These are phyloP conservation scores for Panonychus citri DNA, from an alignment of 1,140 invertebrate genomes.

Conservation along the genomic window DNA sequence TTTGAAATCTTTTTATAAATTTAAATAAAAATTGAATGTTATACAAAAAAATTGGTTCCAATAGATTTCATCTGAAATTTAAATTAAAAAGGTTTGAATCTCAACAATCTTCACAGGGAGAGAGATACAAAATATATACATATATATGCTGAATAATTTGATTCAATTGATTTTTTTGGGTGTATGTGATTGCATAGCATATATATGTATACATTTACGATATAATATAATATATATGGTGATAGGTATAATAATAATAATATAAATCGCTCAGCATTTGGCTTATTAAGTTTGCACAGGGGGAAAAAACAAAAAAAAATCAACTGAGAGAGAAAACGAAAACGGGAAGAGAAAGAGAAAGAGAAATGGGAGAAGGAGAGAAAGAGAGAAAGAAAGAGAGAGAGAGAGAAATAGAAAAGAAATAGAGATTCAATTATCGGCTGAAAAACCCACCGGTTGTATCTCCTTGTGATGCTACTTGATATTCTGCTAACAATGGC, in stretches of 20 bases:
- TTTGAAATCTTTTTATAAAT: no score
- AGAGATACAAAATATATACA: no score
- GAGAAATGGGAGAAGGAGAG: not conserved
- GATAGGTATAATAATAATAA: not conserved
- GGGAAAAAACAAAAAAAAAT: not conserved
- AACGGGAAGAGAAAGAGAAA: not conserved
- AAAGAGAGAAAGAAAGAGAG: not conserved
- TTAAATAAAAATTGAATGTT: no score
- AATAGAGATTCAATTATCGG: slow-evolving; percentile 18
- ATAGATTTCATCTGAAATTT: no score
- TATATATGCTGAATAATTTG: no score
- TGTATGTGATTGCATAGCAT: no score
- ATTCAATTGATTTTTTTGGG: no score
- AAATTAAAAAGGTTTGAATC: no score
- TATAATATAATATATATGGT: no score
- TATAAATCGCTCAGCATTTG: not conserved
- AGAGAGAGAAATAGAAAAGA: not conserved
- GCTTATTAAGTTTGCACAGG: not conserved
- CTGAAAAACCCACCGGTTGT: slow-evolving; percentile 54
- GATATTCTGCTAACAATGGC: slow-evolving; percentile 59
- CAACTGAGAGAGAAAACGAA: not conserved
- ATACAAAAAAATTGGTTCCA: no score
- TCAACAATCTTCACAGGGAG: no score
- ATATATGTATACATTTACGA: no score
- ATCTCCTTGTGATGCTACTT: slow-evolving; percentile 37